Evolutionary conservation across 2,797 vertebrate species (phyloP), one percentile per base, ranked within the genome.

Genomic region (Poecilia gillii): DNA sequence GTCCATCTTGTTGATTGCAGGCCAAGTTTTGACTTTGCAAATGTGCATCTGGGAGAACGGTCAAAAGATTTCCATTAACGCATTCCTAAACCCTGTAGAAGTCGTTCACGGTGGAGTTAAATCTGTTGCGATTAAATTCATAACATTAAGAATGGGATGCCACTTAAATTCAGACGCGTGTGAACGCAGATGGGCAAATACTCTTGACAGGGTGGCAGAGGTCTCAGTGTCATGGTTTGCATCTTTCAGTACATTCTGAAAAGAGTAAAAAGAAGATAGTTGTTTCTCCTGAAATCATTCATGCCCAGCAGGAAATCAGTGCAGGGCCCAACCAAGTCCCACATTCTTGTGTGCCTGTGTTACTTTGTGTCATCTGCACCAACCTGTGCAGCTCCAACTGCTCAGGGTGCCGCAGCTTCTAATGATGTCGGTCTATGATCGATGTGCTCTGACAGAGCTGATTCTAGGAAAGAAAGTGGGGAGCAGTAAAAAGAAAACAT

Each of bases 281-380:
- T 87, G 6, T 51, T 81, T 84, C 79, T 85, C 64, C 76, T 82
- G 87, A 92, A 89, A 85, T 87, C 87, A 89, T 81, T 90, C 90
- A 89, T 89, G 89, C 81, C 89, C 79, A 80, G 12, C 25, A 90
- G 88, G 91, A 96, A 93, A 92, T 94, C 91, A 90, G 80, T 13
- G 49, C 78, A 39, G 36, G 73, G 87, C 74, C 84, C 93, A 90
- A 91, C 94, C 93, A 91, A 87, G 93, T 89, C 80, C 64, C 51
- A 81, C 23, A 23, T 68, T 25, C 8, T 4, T 41, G 20, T 41
- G 64, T 41, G 36, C 74, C 36, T 70, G 74, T 80, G 75, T 72
- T 77, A 28, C 47, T 86, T 71, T 83, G 68, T 79, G 64, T 89
- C 36, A 79, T 76, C 84, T 71, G 78, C n/a, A 18, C 82, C 73